phyloP scores from a whole-genome alignment of 2,888 invertebrate genomes.

The Acanthococcus lagerstroemiae region DNA sequence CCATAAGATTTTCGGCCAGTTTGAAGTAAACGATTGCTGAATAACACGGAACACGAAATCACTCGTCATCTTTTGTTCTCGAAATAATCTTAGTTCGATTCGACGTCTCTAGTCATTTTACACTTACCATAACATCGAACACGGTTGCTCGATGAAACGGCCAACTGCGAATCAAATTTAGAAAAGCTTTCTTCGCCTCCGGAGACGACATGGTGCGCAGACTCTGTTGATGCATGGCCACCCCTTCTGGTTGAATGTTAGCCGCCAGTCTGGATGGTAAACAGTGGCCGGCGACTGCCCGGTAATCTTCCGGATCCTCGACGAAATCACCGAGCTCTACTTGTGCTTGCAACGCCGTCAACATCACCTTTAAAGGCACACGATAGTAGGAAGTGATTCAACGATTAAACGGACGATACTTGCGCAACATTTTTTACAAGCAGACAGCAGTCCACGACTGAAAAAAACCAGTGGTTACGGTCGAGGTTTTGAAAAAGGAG shows the following conservation, averaged over 20 bases:
- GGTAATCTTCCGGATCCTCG: constrained; percentile 53
- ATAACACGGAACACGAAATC: background rate
- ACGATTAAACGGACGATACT: too few relatives aligned
- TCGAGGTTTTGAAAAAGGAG: constrained; percentile 37
- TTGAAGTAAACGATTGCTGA: constrained; percentile 90
- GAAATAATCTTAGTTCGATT: too few relatives aligned
- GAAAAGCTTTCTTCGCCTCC: constrained; percentile 83
- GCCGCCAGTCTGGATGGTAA: constrained; percentile 74
- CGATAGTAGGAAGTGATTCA: background rate
- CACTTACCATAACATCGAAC: constrained; percentile 80
- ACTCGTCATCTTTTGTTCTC: background rate
- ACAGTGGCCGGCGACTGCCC: constrained; percentile 64
- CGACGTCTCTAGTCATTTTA: background rate
- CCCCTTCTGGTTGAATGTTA: constrained; percentile 67
- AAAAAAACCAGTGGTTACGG: background rate
- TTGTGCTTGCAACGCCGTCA: constrained; percentile 87
- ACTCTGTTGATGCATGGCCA: constrained; percentile 83
- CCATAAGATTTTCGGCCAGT: constrained; percentile 89
- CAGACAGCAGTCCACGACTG: background rate
- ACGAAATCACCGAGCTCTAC: constrained; percentile 77
- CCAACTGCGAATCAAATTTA: constrained; percentile 88
- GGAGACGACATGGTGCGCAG: constrained; percentile 74
- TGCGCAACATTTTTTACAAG: background rate
- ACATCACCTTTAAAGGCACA: constrained; percentile 61
- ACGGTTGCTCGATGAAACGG: constrained; percentile 85